These are phyloP conservation scores for Philaethria dido DNA, from an alignment of 2,888 invertebrate genomes.

Conservation along the genomic window DNA sequence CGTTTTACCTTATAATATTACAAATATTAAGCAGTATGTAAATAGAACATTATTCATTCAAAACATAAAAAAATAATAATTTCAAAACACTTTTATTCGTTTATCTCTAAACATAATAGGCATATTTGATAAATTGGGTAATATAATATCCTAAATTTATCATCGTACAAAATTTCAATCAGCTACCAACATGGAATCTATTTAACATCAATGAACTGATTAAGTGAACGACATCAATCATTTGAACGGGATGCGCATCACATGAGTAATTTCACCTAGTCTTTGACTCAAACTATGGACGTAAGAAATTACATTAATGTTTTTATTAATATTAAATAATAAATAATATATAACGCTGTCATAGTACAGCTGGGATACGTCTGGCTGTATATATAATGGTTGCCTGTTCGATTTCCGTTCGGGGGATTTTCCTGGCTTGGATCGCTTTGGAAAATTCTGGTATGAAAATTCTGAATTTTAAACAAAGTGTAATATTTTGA, in stretches of 20 bases:
- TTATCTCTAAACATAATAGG: constrained; percentile 2
- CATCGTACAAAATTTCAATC: constrained; percentile 45
- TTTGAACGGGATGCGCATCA: constrained; percentile 54
- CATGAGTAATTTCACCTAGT: constrained; percentile 51
- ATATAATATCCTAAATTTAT: constrained; percentile 29
- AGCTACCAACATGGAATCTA: constrained; percentile 61
- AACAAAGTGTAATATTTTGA: no score
- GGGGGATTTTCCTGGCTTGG: no score
- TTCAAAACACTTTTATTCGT: not conserved
- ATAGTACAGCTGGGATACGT: not conserved
- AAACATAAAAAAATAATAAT: not conserved
- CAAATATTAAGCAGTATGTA: not conserved
- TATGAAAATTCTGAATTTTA: no score
- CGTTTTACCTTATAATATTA: no score
- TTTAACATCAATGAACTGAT: constrained; percentile 57
- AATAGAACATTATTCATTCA: not conserved
- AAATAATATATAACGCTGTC: not conserved
- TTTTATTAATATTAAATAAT: constrained; percentile 13
- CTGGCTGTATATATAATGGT: not conserved
- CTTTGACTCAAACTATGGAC: not conserved
- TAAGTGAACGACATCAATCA: constrained; percentile 75
- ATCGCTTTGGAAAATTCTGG: no score
- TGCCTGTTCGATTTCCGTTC: not conserved
- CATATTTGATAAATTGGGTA: constrained; percentile 26
- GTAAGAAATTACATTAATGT: constrained; percentile 20